Conservation (phyloP, 2,797 vertebrate genomes). For the Muraenolepis orangiensis region DNA sequence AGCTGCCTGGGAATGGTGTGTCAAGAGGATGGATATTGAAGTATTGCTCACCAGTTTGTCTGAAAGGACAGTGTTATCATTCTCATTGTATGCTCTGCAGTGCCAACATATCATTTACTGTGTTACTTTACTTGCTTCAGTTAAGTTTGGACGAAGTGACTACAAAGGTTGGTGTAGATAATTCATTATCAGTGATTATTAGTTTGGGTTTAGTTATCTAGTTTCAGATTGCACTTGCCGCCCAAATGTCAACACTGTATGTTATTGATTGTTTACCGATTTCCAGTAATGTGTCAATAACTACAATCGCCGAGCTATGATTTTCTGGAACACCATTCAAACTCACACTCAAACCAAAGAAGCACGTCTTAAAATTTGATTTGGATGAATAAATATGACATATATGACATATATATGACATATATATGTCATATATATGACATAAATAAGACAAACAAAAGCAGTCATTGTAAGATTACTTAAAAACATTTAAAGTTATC, state of each 20-base stretch:
- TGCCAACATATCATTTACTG: background rate
- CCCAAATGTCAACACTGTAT: background rate
- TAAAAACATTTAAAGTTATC: background rate
- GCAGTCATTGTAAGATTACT: background rate
- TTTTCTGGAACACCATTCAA: background rate
- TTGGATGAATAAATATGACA: background rate
- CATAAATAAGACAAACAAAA: background rate
- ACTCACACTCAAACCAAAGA: background rate
- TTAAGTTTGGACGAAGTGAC: background rate
- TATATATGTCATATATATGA: background rate
- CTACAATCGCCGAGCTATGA: background rate
- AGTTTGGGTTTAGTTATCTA: background rate
- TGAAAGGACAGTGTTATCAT: conserved; percentile 14
- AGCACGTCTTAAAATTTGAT: background rate
- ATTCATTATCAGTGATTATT: background rate
- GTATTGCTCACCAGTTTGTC: conserved; percentile 25
- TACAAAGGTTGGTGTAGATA: background rate
- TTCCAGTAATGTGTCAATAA: background rate
- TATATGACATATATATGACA: background rate
- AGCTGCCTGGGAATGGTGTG: background rate
- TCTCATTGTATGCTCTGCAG: conserved; percentile 15
- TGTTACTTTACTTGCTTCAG: background rate
- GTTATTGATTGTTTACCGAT: background rate
- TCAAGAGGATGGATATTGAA: conserved; percentile 9
- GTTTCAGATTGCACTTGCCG: background rate